Evolutionary conservation across 2,113 vertebrate species (phyloP), one percentile per base, ranked within the genome.

Genomic region (Copsychus sechellarum): DNA sequence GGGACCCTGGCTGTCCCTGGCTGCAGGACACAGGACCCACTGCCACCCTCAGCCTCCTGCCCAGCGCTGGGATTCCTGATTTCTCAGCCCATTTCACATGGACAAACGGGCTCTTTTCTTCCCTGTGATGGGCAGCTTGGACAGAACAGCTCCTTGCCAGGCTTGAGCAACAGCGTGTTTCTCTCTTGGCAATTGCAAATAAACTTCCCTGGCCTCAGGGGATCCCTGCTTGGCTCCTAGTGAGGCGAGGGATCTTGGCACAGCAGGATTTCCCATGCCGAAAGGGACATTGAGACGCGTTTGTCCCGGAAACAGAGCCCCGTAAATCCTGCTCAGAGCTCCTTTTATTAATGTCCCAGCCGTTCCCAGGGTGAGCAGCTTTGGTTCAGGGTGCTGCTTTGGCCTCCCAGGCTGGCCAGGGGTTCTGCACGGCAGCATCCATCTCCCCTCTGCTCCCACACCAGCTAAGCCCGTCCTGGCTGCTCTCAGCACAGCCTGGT

Each of bases 31-130:
- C 0, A 1, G 29, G 29, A 47, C 17, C 26, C 0, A 1, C 31
- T 31, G 8, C 28, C 1, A 9, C 38, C 0, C 33, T 71, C 11
- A 1, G 16, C 8, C 54, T 0, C 3, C 81, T 77, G 38, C 80
- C 38, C 4, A 0, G 80, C 29, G 9, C 50, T 2, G 1, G 22
- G 20, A 28, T 10, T 61, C 10, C 70, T 4, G 0, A 60, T 73
- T 92, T 69, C 58, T 72, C 38, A 0, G 70, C 84, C 86, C 5
- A 4, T 84, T 86, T 88, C 80, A 74, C 72, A 12, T 0, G 0
- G 47, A 90, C 86, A 94, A 85, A 81, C 0, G 0, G 20, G 73
- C 28, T 79, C 40, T 83, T 93, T 79, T 42, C 31, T 43, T 45
- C 40, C 45, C 36, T 36, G 22, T 18, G n/a, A 25, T 7, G 34